A percentile compares a stretch with the other conserved stretches of the same genome.
Evolutionary conservation across 2,113 vertebrate species (phyloP).

Genomic region (Burhinus bistriatus): DNA sequence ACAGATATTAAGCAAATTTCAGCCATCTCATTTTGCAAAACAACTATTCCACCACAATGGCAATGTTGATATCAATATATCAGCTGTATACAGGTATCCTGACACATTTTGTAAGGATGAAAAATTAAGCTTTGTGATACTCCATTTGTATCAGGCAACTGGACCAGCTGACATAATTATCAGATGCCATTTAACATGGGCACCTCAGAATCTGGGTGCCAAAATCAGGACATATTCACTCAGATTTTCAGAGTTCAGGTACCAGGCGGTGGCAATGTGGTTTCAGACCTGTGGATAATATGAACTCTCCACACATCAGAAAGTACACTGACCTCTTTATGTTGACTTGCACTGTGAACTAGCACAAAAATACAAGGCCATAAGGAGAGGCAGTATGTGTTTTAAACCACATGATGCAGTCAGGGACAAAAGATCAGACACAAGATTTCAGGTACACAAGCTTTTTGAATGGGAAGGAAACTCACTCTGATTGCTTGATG

Average conservation of each 20-base stretch:
- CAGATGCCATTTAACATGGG: background rate
- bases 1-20: background rate
- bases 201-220: background rate
- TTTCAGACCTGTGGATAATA: background rate
- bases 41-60: background rate
- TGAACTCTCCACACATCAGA: background rate
- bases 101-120: background rate
- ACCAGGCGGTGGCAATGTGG: background rate
- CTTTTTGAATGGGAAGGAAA: background rate
- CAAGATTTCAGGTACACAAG: background rate
- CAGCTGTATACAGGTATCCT: background rate
- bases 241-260: background rate
- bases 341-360: background rate
- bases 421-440: background rate
- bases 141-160: background rate
- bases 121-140: background rate
- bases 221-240: background rate
- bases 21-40: background rate
- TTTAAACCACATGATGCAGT: background rate
- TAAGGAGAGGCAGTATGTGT: background rate
- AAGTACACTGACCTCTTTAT: background rate
- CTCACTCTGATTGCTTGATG: background rate
- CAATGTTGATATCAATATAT: background rate
- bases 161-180: background rate
- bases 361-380: background rate